Evolutionary conservation across 1,140 invertebrate species (phyloP).

Genomic region (Aphis gossypii): DNA sequence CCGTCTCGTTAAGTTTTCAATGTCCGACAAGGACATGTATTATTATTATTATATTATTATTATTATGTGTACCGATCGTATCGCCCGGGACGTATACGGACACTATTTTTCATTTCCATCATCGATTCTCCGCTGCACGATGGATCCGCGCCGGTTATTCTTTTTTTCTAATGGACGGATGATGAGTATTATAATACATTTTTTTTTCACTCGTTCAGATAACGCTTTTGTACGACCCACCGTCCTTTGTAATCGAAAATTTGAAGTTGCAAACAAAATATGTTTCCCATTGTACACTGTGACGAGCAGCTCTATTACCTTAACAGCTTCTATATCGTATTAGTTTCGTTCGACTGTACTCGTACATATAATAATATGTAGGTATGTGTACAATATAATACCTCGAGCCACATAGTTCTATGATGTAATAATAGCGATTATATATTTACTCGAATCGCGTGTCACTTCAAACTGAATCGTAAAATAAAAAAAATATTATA

Average conservation of each 20-base stretch:
- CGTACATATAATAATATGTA: background rate
- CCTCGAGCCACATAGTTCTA: background rate
- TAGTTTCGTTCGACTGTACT: conserved; percentile 3
- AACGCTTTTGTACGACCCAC: conserved; percentile 28
- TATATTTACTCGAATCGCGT: background rate
- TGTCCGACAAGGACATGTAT: conserved; percentile 32
- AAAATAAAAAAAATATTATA: background rate
- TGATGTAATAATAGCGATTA: background rate
- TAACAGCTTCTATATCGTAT: background rate
- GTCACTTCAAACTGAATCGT: background rate
- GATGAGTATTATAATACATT: conserved; percentile 38
- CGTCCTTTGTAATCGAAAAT: conserved; percentile 17
- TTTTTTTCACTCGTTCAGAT: background rate
- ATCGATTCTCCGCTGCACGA: conserved; percentile 34
- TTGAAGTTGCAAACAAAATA: background rate
- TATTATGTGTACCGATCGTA: conserved; percentile 18
- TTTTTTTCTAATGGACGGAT: conserved; percentile 7
- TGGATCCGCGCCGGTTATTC: conserved; percentile 27
- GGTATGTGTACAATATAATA: background rate
- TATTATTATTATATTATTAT: background rate
- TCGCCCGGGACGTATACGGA: conserved; percentile 7
- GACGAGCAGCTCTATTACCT: conserved; percentile 5
- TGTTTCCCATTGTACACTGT: conserved; percentile 1
- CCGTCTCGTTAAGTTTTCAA: conserved; percentile 32
- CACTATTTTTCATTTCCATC: conserved; percentile 41